Evolutionary conservation across 2,113 vertebrate species (phyloP).

Genomic region (Plotosus lineatus): DNA sequence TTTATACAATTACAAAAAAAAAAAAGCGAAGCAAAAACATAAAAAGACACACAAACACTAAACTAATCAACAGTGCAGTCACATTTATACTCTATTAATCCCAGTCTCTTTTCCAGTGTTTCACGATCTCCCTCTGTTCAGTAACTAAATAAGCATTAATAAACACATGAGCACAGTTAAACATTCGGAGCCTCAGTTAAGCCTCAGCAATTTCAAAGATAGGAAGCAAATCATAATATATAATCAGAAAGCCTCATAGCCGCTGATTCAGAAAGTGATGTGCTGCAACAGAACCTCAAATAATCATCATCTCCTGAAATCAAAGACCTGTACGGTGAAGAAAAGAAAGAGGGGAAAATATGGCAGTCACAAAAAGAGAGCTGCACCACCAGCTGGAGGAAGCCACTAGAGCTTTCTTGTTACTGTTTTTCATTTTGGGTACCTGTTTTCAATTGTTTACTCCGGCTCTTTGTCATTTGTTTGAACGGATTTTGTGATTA

Average conservation of each 20-base stretch:
- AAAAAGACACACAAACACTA: neutral
- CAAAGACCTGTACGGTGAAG: neutral
- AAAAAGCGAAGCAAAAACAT: neutral
- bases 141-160: neutral
- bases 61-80: neutral
- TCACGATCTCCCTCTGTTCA: neutral
- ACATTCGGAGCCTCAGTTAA: neutral
- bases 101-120: neutral
- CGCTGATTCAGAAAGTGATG: neutral
- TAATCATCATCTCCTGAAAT: slow-evolving; percentile 1
- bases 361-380: neutral
- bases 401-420: slow-evolving; percentile 8
- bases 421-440: slow-evolving; percentile 40
- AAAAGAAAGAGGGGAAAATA: neutral
- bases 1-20: neutral
- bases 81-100: neutral
- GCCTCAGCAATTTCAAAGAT: neutral
- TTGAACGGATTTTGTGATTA: slow-evolving; percentile 61
- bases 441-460: slow-evolving; percentile 56
- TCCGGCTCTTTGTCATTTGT: slow-evolving; percentile 56
- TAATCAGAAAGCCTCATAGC: slow-evolving; percentile 1
- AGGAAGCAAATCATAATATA: neutral
- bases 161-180: neutral
- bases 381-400: slow-evolving; percentile 30
- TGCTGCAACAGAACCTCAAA: neutral